Evolutionary conservation across 2,888 invertebrate genomes (phyloP), one percentile per base, ranked within the genome.

Genomic region (Anthophora plumipes): DNA sequence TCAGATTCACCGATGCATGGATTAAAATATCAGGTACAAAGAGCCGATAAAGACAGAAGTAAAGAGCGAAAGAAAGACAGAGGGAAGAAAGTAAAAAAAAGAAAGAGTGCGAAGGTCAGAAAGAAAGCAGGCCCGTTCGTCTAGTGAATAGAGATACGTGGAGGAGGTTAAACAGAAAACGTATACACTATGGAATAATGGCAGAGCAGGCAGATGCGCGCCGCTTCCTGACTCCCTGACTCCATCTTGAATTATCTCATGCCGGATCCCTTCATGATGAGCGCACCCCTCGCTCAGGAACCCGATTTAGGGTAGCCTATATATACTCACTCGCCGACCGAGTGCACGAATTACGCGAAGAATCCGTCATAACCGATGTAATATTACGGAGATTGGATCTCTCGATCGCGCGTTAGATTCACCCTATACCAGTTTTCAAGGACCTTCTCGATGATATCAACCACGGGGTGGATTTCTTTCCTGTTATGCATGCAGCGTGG

Each of bases 201-300:
- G 57, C 48, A 8, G 46, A 31, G 54, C 74, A 67, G 86, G 87
- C 91, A 91, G 91, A 91, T 90, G 90, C 88, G 90, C 88, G 81
- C 71, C 63, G 79, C 70, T 83, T 82, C 75, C 90, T 92, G 92
- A 92, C 93, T 93, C 90, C 69, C 82, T 92, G 92, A 93, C 93
- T 92, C 91, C 91, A 92, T 93, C 89, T 92, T 92, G 92, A 92
- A 92, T 92, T 88, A 91, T 92, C 90, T 89, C 86, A 84, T 87
- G 81, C 83, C 77, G 41, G 85, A 89, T 90, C 89, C 86, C 87
- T 80, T 71, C 83, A 64, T 67, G 78, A 67, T 61, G 63, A 63
- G 64, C 60, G 55, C 77, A 67, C 79, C 79, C 82, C 67, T 84
- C 77, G 73, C 41, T 11, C 75, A 76, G 55, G n/a, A 67, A 66